A percentile compares a stretch with the other conserved stretches of the same genome.
Conservation (phyloP, 1,140 invertebrate species). For the Drosophila auraria region DNA sequence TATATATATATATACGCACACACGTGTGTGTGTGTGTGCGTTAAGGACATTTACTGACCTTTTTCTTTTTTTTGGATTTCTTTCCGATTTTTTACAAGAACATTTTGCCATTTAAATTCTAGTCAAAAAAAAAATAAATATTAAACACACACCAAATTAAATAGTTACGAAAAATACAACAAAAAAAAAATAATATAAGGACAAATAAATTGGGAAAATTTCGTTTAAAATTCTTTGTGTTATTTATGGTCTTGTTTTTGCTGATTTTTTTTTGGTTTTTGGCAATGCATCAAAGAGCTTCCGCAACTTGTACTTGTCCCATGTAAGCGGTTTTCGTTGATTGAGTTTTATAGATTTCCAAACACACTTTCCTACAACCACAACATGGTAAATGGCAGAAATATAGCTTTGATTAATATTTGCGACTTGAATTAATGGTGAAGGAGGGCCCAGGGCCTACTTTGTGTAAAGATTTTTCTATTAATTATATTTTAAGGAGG, state of each 20-base stretch:
- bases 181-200: not conserved
- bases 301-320: not conserved
- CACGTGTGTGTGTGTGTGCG: not conserved
- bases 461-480: not conserved
- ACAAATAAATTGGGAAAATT: slow-evolving; percentile 14
- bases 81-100: slow-evolving; percentile 9
- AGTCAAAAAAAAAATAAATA: slow-evolving; percentile 44
- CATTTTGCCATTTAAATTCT: slow-evolving; percentile 62
- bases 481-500: no score
- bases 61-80: slow-evolving; percentile 10
- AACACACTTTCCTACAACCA: slow-evolving; percentile 23
- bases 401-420: not conserved
- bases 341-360: slow-evolving; percentile 21
- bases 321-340: slow-evolving; percentile 32
- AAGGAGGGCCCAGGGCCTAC: not conserved
- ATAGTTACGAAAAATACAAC: slow-evolving; percentile 19
- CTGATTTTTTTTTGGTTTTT: slow-evolving; percentile 6
- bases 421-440: not conserved
- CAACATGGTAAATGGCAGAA: not conserved
- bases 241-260: slow-evolving; percentile 40
- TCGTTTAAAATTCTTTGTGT: slow-evolving; percentile 26
- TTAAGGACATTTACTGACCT: slow-evolving; percentile 33
- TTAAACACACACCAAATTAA: slow-evolving; percentile 50
- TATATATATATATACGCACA: not conserved
- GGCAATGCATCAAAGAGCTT: slow-evolving; percentile 38